Evolutionary conservation across 2,888 invertebrate species (phyloP).

Genomic region (Luffia ferchaultella): DNA sequence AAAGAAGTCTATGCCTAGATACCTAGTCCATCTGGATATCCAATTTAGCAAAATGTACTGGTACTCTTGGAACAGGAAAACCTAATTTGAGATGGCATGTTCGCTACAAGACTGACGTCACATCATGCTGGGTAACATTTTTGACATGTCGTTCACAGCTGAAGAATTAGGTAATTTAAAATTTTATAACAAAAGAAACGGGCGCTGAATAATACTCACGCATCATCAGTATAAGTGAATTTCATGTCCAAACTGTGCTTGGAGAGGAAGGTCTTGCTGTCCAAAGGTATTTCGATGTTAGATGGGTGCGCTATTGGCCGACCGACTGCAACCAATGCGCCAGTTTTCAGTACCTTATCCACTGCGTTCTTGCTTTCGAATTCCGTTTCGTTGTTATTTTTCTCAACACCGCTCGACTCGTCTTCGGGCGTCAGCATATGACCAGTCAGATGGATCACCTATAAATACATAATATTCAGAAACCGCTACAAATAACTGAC

Average conservation of each 20-base stretch:
- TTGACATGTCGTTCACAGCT: too few species aligned
- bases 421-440: slow-evolving; percentile 69
- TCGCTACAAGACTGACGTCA: too few species aligned
- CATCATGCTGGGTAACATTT: too few species aligned
- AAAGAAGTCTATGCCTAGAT: too few species aligned
- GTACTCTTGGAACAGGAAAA: too few species aligned
- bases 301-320: slow-evolving; percentile 89
- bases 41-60: too few species aligned
- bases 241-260: slow-evolving; percentile 95
- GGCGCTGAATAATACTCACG: too few species aligned
- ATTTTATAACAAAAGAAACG: too few species aligned
- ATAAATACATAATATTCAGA: slow-evolving; percentile 28
- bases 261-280: slow-evolving; percentile 88
- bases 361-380: slow-evolving; percentile 25
- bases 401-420: slow-evolving; percentile 24
- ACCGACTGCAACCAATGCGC: slow-evolving; percentile 77
- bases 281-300: slow-evolving; percentile 90
- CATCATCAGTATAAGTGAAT: slow-evolving; percentile 93
- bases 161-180: too few species aligned
- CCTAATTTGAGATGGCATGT: too few species aligned
- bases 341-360: slow-evolving; percentile 27
- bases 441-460: slow-evolving; percentile 92
- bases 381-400: slow-evolving; percentile 36
- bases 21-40: too few species aligned
- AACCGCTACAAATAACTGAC: too few species aligned